phyloP scores from a whole-genome alignment of 2,888 invertebrate genomes.

The Escarpia spicata region DNA sequence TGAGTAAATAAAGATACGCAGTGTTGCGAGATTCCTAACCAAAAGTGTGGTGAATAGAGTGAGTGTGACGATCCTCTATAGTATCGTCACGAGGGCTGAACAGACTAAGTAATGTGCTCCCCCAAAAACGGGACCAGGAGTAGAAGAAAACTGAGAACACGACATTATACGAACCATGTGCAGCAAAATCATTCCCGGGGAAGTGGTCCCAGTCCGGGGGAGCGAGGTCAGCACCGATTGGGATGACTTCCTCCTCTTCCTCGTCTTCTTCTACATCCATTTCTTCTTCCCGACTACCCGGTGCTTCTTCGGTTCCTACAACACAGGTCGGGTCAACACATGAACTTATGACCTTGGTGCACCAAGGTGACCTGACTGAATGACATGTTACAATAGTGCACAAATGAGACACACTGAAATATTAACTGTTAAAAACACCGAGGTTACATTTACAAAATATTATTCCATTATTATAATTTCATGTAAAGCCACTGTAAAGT shows the following conservation, averaged over 20 bases:
- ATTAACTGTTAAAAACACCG: too few relatives aligned
- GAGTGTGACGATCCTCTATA: too few relatives aligned
- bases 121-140: background rate
- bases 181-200: background rate
- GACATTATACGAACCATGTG: background rate
- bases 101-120: too few relatives aligned
- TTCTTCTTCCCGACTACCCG: background rate
- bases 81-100: too few relatives aligned
- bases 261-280: background rate
- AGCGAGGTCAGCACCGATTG: background rate
- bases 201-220: background rate
- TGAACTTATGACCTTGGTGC: background rate
- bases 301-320: background rate
- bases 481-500: too few relatives aligned
- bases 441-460: too few relatives aligned
- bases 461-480: too few relatives aligned
- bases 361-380: background rate
- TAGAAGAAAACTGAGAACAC: background rate
- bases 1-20: too few relatives aligned
- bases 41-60: too few relatives aligned
- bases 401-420: background rate
- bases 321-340: background rate
- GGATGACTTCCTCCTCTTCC: constrained; percentile 14
- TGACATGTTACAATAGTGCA: background rate
- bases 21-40: too few relatives aligned